These are phyloP conservation scores for Bubo bubo DNA, from an alignment of 2,113 vertebrate genomes.

Conservation along the genomic window DNA sequence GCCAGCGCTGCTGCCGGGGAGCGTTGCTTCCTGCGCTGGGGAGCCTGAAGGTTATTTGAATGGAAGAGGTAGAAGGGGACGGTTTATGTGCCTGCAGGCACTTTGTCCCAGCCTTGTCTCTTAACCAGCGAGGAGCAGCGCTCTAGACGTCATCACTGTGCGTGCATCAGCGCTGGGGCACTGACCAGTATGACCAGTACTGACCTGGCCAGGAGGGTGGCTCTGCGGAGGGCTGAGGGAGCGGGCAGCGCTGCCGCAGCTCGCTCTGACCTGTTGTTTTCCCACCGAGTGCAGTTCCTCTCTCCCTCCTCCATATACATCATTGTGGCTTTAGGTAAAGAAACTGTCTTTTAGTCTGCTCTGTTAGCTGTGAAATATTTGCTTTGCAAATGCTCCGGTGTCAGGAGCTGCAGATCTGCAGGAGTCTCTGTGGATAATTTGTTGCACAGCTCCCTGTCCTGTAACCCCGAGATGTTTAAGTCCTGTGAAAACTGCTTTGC, in stretches of 20 bases:
- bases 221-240: background rate
- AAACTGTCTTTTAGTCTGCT: background rate
- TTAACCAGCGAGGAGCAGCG: background rate
- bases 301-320: background rate
- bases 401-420: background rate
- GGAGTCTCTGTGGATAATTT: background rate
- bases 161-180: background rate
- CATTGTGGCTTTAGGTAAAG: background rate
- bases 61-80: background rate
- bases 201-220: background rate
- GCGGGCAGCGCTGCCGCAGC: background rate
- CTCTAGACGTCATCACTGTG: background rate
- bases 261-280: background rate
- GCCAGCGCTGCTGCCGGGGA: background rate
- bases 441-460: background rate
- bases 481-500: background rate
- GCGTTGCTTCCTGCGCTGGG: background rate
- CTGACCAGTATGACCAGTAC: background rate
- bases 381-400: background rate
- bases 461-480: background rate
- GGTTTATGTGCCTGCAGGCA: background rate
- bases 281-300: rapidly evolving
- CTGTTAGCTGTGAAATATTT: background rate
- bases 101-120: background rate
- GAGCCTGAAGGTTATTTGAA: background rate